These are phyloP conservation scores for Eupithecia exiguata DNA, from an alignment of 2,888 invertebrate genomes.

Conservation along the genomic window DNA sequence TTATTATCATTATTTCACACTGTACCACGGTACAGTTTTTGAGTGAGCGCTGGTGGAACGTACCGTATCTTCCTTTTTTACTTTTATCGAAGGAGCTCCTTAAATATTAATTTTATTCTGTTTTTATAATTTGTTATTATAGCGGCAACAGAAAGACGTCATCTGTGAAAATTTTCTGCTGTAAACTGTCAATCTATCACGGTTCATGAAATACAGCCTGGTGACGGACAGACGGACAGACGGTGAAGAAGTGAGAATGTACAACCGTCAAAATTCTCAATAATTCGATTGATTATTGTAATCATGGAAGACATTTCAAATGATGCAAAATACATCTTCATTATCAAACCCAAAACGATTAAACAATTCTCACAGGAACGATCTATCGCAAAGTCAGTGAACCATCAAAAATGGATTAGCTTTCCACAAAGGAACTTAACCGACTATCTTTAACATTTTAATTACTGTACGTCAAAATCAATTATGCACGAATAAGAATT, in stretches of 20 bases:
- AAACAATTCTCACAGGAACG: conserved; percentile 60
- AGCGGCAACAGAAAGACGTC: too few relatives aligned
- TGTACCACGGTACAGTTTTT: too few relatives aligned
- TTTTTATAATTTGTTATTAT: too few relatives aligned
- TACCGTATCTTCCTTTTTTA: too few relatives aligned
- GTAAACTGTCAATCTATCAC: too few relatives aligned
- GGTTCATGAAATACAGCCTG: too few relatives aligned
- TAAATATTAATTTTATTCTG: too few relatives aligned
- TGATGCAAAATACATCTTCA: conserved; percentile 30
- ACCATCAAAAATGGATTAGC: conserved; percentile 67
- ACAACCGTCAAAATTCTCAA: not conserved
- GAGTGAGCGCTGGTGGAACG: too few relatives aligned
- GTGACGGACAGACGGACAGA: too few relatives aligned
- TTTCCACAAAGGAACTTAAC: conserved; percentile 61
- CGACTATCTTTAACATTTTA: conserved; percentile 64
- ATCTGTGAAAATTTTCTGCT: too few relatives aligned
- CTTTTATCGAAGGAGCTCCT: too few relatives aligned
- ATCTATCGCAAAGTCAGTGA: conserved; percentile 58
- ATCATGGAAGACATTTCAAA: conserved; percentile 17
- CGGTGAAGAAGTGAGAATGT: not conserved
- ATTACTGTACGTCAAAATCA: conserved; percentile 74
- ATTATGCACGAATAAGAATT: conserved; percentile 70
- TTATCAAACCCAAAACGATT: conserved; percentile 34
- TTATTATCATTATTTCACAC: too few relatives aligned
- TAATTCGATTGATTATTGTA: not conserved